Evolutionary conservation across 2,797 vertebrate genomes (phyloP), one percentile per base, ranked within the genome.

Genomic region (Craterocephalus amniculus): DNA sequence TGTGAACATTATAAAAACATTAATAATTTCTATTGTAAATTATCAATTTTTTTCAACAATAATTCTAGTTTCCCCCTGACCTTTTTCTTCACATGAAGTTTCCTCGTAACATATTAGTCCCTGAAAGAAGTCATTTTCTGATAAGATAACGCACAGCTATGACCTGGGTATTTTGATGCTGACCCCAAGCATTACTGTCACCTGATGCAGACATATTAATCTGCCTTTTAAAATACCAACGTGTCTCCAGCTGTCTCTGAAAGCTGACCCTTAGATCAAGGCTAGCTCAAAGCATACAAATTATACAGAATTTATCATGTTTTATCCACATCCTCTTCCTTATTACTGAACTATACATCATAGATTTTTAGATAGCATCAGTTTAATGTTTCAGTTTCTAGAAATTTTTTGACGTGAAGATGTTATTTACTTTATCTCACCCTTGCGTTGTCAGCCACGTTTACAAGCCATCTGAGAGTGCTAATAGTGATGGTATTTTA

Each of bases 111-210:
- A 71, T 77, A 75, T 72, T 27, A 57, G 48, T 63, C 24, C n/a
- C 31, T 4, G 57, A 69, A 40, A 76, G 66, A 85, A 83, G 72
- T 67, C 10, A 83, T 84, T 85, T 84, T 83, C 69, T 83, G 81
- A 87, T 84, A 79, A 59, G 40, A 74, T 40, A 45, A 51, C 24
- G 38, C 63, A 38, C 63, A 58, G 34, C 48, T 68, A 12, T 74
- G 51, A 74, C 69, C 48, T 55, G 34, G 67, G 43, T 63, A 63
- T 49, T 72, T 63, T 67, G 24, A 26, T 61, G 40, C 43, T 66
- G 54, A 69, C 43, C 58, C 45, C 64, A 48, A 72, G 48, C 11
- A 36, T 43, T 14, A 68, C 58, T 59, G n/a, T 57, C 32, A 56
- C 18, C 54, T 58, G 16, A 81, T 1, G 0, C 58, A 73, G 22